These are phyloP conservation scores for Falco cherrug DNA, from an alignment of 2,797 vertebrate species.

Conservation along the genomic window DNA sequence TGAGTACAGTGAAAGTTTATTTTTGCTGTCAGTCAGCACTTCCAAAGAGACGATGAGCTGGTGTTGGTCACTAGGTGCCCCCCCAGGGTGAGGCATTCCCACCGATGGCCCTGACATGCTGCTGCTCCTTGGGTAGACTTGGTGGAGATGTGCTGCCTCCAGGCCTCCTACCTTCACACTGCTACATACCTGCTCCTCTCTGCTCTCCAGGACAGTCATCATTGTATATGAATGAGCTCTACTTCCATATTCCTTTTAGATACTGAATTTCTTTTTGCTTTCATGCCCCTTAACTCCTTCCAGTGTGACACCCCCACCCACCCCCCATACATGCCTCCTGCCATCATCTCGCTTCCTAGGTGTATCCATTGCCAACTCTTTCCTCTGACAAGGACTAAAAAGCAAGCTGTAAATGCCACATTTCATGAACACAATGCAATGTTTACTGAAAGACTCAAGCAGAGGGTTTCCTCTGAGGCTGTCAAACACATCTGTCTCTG, in stretches of 20 bases:
- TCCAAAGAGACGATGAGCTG: background rate
- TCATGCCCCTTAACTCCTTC: background rate
- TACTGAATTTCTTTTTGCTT: background rate
- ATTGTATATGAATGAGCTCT: background rate
- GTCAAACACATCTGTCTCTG: background rate
- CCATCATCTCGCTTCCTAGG: accelerated
- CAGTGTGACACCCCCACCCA: background rate
- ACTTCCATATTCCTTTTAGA: background rate
- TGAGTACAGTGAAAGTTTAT: background rate
- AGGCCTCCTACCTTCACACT: background rate
- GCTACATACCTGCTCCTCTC: background rate
- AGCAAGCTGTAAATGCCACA: background rate
- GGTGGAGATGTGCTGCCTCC: background rate
- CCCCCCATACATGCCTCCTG: background rate
- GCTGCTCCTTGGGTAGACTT: background rate
- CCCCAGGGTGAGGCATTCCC: background rate
- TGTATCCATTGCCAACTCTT: background rate
- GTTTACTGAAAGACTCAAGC: background rate
- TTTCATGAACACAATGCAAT: background rate
- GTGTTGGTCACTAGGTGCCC: background rate
- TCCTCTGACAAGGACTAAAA: background rate
- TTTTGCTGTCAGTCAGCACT: background rate
- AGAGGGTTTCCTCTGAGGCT: background rate
- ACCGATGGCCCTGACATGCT: background rate
- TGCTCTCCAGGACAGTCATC: background rate